A percentile compares a stretch with the other conserved stretches of the same genome.
Conservation (phyloP, 1,140 invertebrate genomes). For the Drosophila neocordata region DNA sequence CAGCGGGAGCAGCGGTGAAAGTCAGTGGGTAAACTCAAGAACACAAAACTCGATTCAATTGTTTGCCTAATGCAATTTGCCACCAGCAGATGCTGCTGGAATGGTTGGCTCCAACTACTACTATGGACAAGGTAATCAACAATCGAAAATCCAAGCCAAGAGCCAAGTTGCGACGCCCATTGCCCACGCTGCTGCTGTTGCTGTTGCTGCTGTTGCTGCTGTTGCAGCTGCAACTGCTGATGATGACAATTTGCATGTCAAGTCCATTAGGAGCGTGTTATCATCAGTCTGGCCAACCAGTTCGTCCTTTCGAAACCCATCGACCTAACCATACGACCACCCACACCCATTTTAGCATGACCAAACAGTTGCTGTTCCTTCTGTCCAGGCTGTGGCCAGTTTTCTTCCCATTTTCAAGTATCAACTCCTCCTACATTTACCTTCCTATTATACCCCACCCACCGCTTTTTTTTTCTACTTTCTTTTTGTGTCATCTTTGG, state of each 20-base stretch:
- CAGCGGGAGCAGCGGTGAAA: neutral
- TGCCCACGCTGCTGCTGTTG: constrained; percentile 17
- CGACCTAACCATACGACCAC: neutral
- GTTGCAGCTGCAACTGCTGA: constrained; percentile 57
- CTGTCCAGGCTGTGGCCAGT: constrained; percentile 9
- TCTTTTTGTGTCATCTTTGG: constrained; percentile 9
- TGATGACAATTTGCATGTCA: constrained; percentile 73
- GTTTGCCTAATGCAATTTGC: constrained; percentile 69
- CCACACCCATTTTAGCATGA: neutral
- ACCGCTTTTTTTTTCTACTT: neutral
- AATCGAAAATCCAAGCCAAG: constrained; percentile 59
- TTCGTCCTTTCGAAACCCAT: constrained; percentile 6
- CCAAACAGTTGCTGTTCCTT: constrained; percentile 15
- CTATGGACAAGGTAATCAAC: constrained; percentile 56
- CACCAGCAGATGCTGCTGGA: constrained; percentile 22
- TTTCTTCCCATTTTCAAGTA: constrained; percentile 31
- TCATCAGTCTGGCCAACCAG: constrained; percentile 35
- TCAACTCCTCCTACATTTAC: no score
- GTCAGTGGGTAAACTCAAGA: neutral
- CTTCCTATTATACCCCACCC: no score
- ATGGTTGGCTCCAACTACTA: constrained; percentile 15
- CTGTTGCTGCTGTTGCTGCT: constrained; percentile 15
- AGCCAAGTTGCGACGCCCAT: constrained; percentile 38
- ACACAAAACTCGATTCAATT: constrained; percentile 47
- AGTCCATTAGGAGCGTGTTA: constrained; percentile 72